These are phyloP conservation scores for Habroteleia sp. DNA, from an alignment of 2,888 invertebrate species.

Conservation along the genomic window DNA sequence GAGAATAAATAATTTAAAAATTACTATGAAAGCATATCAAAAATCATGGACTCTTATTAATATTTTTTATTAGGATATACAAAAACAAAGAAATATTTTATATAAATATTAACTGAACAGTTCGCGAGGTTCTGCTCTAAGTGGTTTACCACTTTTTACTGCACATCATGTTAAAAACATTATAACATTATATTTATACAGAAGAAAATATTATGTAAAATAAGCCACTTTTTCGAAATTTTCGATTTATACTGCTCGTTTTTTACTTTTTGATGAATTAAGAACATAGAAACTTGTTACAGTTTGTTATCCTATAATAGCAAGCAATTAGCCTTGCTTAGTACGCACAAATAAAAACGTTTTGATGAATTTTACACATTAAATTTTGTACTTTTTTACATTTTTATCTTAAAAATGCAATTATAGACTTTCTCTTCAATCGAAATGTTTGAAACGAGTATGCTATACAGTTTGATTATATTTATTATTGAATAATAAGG, in stretches of 20 bases:
- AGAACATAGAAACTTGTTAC: too few species aligned
- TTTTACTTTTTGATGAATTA: conserved; percentile 18
- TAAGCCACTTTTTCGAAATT: conserved; percentile 9
- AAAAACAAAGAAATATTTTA: too few species aligned
- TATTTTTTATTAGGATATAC: too few species aligned
- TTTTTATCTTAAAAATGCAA: conserved; percentile 7
- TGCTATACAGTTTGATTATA: too few species aligned
- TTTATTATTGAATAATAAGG: too few species aligned
- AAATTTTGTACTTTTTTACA: conserved; percentile 33
- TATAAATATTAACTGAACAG: too few species aligned
- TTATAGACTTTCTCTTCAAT: conserved; percentile 1
- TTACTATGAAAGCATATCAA: too few species aligned
- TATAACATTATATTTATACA: conserved; percentile 21
- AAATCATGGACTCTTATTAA: too few species aligned
- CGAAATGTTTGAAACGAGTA: conserved; percentile 18
- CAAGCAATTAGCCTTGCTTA: too few species aligned
- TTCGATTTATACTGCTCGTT: conserved; percentile 11
- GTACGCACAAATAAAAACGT: conserved; percentile 34
- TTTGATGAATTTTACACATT: conserved; percentile 30
- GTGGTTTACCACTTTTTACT: conserved; percentile 3
- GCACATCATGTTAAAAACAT: conserved; percentile 15
- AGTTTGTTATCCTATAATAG: too few species aligned
- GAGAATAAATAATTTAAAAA: too few species aligned
- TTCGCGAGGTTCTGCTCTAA: too few species aligned
- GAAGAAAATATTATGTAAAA: conserved; percentile 23